phyloP scores from a whole-genome alignment of 2,113 vertebrate species.

The Phalacrocorax carbo region DNA sequence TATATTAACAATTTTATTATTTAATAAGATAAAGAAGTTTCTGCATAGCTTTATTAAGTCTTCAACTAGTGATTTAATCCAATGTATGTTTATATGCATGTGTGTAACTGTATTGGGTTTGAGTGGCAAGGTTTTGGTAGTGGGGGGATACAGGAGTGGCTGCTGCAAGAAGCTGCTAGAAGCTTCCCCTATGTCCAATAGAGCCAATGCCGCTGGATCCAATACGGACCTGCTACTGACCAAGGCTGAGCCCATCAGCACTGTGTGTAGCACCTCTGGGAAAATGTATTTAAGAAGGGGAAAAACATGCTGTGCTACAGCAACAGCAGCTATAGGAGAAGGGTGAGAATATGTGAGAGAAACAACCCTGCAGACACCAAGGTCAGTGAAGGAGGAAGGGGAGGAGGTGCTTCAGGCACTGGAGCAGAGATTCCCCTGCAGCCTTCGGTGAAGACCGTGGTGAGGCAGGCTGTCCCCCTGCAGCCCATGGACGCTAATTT shows the following conservation, averaged over 20 bases:
- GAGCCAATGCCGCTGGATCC: neutral
- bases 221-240: fast-evolving
- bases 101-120: neutral
- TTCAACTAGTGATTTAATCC: neutral
- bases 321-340: neutral
- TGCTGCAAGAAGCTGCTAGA: neutral
- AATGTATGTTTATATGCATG: fast-evolving
- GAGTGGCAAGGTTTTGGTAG: neutral
- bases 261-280: neutral
- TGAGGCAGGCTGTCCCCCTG: neutral
- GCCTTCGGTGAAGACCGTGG: fast-evolving
- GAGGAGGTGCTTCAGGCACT: fast-evolving
- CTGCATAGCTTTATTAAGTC: neutral
- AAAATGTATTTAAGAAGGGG: neutral
- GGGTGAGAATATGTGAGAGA: neutral
- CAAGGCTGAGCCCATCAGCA: neutral
- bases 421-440: neutral
- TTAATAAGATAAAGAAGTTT: neutral
- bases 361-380: neutral
- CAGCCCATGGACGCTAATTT: too few species aligned
- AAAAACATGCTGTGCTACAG: neutral
- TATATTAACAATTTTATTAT: neutral
- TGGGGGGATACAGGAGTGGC: neutral
- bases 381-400: neutral
- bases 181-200: neutral